phyloP scores from a whole-genome alignment of 1,140 invertebrate genomes.

The Pemphigus obesinymphae region DNA sequence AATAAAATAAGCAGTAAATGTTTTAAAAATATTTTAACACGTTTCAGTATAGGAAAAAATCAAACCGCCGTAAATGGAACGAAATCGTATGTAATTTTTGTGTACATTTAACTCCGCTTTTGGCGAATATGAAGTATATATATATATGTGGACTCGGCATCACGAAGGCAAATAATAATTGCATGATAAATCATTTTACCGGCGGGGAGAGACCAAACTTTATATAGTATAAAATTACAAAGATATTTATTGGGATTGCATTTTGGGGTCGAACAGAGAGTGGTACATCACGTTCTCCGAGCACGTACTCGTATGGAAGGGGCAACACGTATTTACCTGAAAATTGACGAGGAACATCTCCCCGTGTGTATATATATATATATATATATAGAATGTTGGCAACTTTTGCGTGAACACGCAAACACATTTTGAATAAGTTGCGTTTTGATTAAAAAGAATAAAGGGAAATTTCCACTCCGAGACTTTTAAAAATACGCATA shows the following conservation, averaged over 20 bases:
- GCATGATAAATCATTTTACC: slow-evolving; percentile 22
- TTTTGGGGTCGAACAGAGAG: not conserved
- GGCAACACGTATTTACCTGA: slow-evolving; percentile 32
- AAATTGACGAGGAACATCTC: not conserved
- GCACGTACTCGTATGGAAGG: not conserved
- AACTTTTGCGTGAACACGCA: not conserved
- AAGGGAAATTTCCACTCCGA: not conserved
- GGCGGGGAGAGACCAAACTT: not conserved
- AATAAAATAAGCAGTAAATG: too few species aligned
- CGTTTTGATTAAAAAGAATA: slow-evolving; percentile 5
- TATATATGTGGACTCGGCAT: not conserved
- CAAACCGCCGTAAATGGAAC: too few species aligned
- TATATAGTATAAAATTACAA: slow-evolving; percentile 33
- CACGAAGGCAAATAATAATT: slow-evolving; percentile 12
- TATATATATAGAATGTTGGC: not conserved
- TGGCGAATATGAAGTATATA: too few species aligned
- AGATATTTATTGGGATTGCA: slow-evolving; percentile 24
- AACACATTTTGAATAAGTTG: slow-evolving; percentile 27
- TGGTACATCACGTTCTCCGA: slow-evolving; percentile 5
- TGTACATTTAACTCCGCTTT: too few species aligned
- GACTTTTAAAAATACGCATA: not conserved
- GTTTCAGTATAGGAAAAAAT: too few species aligned
- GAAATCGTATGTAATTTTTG: too few species aligned
- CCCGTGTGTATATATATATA: not conserved
- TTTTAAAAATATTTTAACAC: too few species aligned